Evolutionary conservation across 2,888 invertebrate genomes (phyloP), one percentile per base, ranked within the genome.

Genomic region (Clanis bilineata): DNA sequence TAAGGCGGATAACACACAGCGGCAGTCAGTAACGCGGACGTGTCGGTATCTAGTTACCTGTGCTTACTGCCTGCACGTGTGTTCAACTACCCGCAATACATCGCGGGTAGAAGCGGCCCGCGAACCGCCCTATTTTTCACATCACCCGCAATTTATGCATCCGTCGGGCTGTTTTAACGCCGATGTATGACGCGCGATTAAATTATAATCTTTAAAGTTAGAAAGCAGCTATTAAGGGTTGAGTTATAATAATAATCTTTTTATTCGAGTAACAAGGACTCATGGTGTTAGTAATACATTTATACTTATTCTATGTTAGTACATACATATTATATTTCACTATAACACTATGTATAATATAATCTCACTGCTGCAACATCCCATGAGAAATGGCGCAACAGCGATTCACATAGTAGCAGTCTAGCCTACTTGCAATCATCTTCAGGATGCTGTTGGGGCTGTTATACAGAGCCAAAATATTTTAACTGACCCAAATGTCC

Each of bases 61-160:
- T 72, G 67, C 72, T n/a, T n/a, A n/a, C 73, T 76, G 78, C 76
- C 76, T 71, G 76, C 75, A 78, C 76, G 76, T 71, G 76, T 79
- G 79, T 77, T 76, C 77, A 76, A 77, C 41, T 77, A 80, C 79
- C 73, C 74, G 68, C 66, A 67, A 62, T 65, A 66, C 45, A 57
- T 61, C 68, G 67, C 65, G 60, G 62, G 64, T 64, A 58, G 64
- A 60, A 57, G 66, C 60, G 58, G 63, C 63, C 64, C 65, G 64
- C 67, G 68, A 71, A 71, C 76, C 70, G 72, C 68, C 73, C 79
- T 78, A 85, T 86, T 85, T 86, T 85, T 86, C 83, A 85, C 79
- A 71, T 68, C 66, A 63, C 62, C 83, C 82, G 70, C 83, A 82
- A 85, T 86, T 86, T 83, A 86, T 83, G 80, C 73, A 67, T 70